Conservation (phyloP, 1,140 invertebrate species). For the Paramacrobiotus metropolitanus region DNA sequence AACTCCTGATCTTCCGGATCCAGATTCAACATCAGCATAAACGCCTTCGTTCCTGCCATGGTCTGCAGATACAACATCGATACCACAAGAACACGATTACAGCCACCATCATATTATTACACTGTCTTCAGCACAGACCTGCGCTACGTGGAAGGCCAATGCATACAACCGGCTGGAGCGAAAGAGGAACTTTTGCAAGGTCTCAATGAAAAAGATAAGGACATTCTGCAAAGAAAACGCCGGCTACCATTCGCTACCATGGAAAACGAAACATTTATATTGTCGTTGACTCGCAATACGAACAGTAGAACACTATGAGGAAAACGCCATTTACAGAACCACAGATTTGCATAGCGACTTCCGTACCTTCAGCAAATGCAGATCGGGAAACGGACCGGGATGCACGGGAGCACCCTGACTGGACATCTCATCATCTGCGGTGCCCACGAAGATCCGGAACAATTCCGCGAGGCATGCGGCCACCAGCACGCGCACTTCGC, state of each 20-base stretch:
- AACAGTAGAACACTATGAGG: not conserved
- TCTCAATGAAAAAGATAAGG: not conserved
- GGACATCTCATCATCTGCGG: not conserved
- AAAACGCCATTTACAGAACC: not conserved
- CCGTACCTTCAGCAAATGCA: not conserved
- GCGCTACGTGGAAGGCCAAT: not conserved
- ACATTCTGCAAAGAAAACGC: not conserved
- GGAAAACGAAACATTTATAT: not conserved
- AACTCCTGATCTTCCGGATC: not conserved
- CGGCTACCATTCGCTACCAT: not conserved
- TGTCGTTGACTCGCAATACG: not conserved
- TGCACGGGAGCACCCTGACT: not conserved
- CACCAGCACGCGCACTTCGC: not conserved
- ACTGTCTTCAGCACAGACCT: not conserved
- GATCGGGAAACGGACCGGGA: not conserved
- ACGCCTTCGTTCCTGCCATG: not conserved
- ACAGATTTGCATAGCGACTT: not conserved
- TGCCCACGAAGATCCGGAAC: not conserved
- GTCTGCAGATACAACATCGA: not conserved
- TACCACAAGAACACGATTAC: no score
- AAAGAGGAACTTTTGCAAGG: not conserved
- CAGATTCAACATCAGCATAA: not conserved
- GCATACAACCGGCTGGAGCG: not conserved
- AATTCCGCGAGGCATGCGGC: not conserved
- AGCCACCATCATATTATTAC: not conserved